A percentile compares a stretch with the other conserved stretches of the same genome.
These are phyloP conservation scores for Venusia cambrica DNA, from an alignment of 2,888 invertebrate species.

Conservation along the genomic window DNA sequence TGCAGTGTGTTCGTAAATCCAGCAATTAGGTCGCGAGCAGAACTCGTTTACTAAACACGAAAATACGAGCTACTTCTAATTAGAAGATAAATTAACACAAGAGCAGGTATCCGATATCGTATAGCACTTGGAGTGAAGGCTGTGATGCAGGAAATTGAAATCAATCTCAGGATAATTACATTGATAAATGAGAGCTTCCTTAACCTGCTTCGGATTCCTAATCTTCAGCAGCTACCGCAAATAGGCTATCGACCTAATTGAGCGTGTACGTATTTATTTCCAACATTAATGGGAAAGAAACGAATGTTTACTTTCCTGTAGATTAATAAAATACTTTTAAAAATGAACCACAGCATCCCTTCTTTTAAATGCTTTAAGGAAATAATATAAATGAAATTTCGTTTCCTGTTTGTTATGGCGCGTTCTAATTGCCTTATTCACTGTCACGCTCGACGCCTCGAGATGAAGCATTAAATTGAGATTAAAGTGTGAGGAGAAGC, in stretches of 20 bases:
- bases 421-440: constrained; percentile 29
- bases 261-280: too few relatives aligned
- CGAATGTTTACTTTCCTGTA: constrained; percentile 12
- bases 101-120: constrained; percentile 13
- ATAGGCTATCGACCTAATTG: too few relatives aligned
- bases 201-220: too few relatives aligned
- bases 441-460: constrained; percentile 23
- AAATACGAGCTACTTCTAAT: constrained; percentile 40
- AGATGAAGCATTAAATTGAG: constrained; percentile 25
- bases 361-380: constrained; percentile 14
- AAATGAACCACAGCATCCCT: constrained; percentile 13
- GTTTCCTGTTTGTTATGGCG: constrained; percentile 22
- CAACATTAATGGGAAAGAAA: constrained; percentile 7
- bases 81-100: constrained; percentile 39
- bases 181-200: too few relatives aligned
- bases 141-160: constrained; percentile 39
- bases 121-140: constrained; percentile 27
- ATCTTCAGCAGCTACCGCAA: too few relatives aligned
- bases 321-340: constrained; percentile 5
- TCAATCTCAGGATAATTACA: too few relatives aligned
- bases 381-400: constrained; percentile 19
- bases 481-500: constrained; percentile 25
- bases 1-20: constrained; percentile 32
- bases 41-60: constrained; percentile 39
- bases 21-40: constrained; percentile 31